Base-by-base conservation (phyloP, 2,797 vertebrate species). In the Buceros bicornis region DNA sequence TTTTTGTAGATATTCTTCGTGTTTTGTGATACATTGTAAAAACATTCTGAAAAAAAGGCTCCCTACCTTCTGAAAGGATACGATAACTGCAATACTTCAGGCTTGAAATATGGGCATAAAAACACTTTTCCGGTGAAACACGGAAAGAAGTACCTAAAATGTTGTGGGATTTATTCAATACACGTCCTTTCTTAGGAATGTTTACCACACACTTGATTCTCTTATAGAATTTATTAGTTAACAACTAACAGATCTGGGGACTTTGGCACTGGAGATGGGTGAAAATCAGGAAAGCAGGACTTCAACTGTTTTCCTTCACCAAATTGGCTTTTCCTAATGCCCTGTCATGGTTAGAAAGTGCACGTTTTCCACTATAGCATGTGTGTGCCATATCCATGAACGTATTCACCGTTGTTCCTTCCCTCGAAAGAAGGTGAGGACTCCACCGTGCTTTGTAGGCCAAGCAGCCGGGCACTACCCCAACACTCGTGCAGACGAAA, bases 341-440 rank as follows among this genome's bases (percentile, higher is more conserved):
- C 21, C n/a, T 3, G 0, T 47, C 19, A 17, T 17, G 17, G 6
- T 47, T 69, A 77, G 60, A 45, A 81, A 50, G 64, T 35, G 9
- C 17, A 12, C 1, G 0, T 54, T 71, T 80, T 20, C 43, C 6
- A 1, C 33, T 24, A 4, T 20, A 42, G 4, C 22, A 26, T 15
- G 7, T 37, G 4, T 33, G 7, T 33, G 1, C n/a, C 37, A 2
- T 43, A 33, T 31, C 53, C 26, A 6, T 24, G 50, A 37, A 17
- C 1, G 0, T 16, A 6, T 22, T 48, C 13, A 0, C 4, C 33
- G 33, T 33, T 33, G 13, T 33, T 57, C 25, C 8, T 18, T 66
- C n/a, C 33, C 51, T 60, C 2, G 1, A 17, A 56, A 67, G 19
- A 20, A 73, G 31, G 13, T 1, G 5, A 69, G 45, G 43, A n/a